Evolutionary conservation across 2,797 vertebrate species (phyloP), one percentile per base, ranked within the genome.

Genomic region (Oreochromis mossambicus): DNA sequence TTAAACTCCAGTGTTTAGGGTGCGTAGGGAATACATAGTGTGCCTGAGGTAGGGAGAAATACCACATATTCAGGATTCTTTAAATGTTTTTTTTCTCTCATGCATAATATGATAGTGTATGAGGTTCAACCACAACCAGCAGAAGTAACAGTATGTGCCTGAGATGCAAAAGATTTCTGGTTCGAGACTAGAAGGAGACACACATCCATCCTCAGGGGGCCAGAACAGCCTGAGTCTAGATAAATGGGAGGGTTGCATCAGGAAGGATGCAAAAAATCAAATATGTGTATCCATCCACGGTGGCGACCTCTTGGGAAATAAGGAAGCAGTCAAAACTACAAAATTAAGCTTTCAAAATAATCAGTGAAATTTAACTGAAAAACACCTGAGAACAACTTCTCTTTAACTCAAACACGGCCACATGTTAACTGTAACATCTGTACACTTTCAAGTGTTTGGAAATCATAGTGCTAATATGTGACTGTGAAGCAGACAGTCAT

Each of bases 371-470:
- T 24, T 21, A 68, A 9, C 8, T 70, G 38, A 70, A 70, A 70
- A 46, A 73, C 10, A 73, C 24, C 43, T 48, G 15, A 3, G 2
- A 75, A 75, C 15, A 75, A 75, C 41, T 46, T 17, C 14, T 70
- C 24, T 46, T 14, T 38, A 36, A 75, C 58, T 51, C 36, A 84
- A 54, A 54, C 55, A 55, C 5, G 4, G n/a, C 32, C 17, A 17
- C 24, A 13, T 48, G 66, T 21, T 6, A 46, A 76, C 17, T 80
- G 17, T 19, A 81, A 52, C 36, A 63, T 79, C 26, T 81, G 56
- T 36, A 58, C 21, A 36, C 48, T 63, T 15, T 83, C 29, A 83
- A 8, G 17, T 55, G n/a, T 77, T 63, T 24, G 80, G 51, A 78
- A 24, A 79, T 54, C 32, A 36, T 5, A 6, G 38, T 7, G 50